phyloP scores from a whole-genome alignment of 2,888 invertebrate species.

The Lasioglossum malachurum region DNA sequence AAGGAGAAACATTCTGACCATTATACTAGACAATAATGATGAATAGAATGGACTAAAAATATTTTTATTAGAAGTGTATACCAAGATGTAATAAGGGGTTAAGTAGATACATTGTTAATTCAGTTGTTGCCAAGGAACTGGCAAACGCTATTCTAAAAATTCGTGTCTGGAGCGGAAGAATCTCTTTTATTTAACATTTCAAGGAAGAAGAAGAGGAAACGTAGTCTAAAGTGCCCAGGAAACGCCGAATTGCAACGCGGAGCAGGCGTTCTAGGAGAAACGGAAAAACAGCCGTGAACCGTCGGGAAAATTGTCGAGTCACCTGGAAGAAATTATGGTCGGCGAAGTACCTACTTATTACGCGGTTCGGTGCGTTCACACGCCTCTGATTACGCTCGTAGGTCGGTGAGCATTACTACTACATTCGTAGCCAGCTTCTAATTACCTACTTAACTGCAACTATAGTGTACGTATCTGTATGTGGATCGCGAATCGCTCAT shows the following conservation, averaged over 20 bases:
- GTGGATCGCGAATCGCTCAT: constrained; percentile 5
- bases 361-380: constrained; percentile 60
- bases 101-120: background rate
- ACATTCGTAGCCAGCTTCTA: constrained; percentile 34
- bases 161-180: background rate
- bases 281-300: constrained; percentile 22
- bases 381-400: constrained; percentile 65
- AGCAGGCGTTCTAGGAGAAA: background rate
- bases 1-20: too few species aligned
- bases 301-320: constrained; percentile 51
- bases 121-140: background rate
- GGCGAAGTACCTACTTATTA: constrained; percentile 70
- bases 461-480: background rate
- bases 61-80: background rate
- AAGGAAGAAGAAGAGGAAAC: background rate
- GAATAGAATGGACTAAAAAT: background rate
- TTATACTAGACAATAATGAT: too few species aligned
- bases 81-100: background rate
- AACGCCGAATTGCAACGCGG: background rate
- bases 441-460: constrained; percentile 52
- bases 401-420: constrained; percentile 32
- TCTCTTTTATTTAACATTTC: background rate
- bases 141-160: background rate
- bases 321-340: constrained; percentile 66
- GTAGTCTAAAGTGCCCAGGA: background rate